Evolutionary conservation across 2,888 invertebrate genomes (phyloP), one percentile per base, ranked within the genome.

Genomic region (Drosophila atroscutellata): DNA sequence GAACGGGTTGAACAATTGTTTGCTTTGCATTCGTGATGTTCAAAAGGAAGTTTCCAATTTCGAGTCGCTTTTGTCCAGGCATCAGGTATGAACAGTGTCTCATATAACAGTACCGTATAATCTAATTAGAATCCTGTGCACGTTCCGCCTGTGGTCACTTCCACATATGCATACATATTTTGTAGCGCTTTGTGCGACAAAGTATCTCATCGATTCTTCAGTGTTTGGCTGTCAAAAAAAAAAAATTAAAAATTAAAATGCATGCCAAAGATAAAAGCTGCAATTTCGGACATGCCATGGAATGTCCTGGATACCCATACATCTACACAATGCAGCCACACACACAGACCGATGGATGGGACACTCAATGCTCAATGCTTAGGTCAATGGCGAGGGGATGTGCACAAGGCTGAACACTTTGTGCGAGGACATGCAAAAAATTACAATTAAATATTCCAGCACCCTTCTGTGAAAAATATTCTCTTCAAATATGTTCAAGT

Each of bases 81-180:
- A 15, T 39, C 24, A 24, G 60, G 54, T 32, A 30, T n/a, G 13
- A 32, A 39, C 6, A n/a, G 26, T 15, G 18, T 24, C 49, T 56
- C 20, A 15, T 45, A 39, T 28, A 42, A 54, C 51, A 37, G 54
- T 13, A 63, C 58, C 66, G 65, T 56, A 56, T 54, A 66, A 68
- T 83, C 65, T 58, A 70, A 66, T 83, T 63, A 64, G 67, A 77
- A 73, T 59, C 55, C 75, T 3, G 51, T 57, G 72, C 82, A 85
- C 74, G 85, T 80, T 58, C 37, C 49, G 28, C 45, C 55, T 64
- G 56, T 49, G 58, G 58, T 39, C 72, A 64, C 67, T 72, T 45
- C 3, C 20, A 20, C n/a, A 30, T n/a, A 30, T 30, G 7, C 30
- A 30, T 8, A 32, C 15, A 32, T 32, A 67, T 62, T 49, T 54